A percentile compares a stretch with the other conserved stretches of the same genome.
Conservation (phyloP, 2,113 vertebrate genomes). For the Conger conger region DNA sequence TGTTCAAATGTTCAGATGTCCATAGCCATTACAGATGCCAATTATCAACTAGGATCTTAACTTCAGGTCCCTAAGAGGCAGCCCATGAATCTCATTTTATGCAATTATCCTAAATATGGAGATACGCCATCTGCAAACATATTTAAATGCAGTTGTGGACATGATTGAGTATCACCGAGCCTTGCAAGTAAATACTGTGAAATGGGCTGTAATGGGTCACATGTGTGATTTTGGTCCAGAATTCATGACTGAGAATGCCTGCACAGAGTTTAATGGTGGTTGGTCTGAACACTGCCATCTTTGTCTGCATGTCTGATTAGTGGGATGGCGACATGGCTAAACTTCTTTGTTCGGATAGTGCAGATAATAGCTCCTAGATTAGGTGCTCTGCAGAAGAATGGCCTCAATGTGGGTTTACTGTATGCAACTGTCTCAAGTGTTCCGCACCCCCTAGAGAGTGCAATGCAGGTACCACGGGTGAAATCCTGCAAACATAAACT, state of each 20-base stretch:
- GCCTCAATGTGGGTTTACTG: neutral
- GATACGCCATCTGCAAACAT: slow-evolving; percentile 16
- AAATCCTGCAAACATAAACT: slow-evolving; percentile 44
- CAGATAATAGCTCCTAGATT: slow-evolving; percentile 9
- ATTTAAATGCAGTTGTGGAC: neutral
- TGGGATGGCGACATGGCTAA: neutral
- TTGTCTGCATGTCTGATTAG: slow-evolving; percentile 13
- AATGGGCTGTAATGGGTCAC: slow-evolving; percentile 29
- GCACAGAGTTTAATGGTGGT: neutral
- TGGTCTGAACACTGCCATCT: neutral
- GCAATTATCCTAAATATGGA: slow-evolving; percentile 10
- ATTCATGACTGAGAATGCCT: neutral
- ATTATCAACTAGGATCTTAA: neutral
- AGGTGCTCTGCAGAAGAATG: neutral
- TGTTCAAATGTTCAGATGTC: neutral
- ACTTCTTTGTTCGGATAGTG: neutral
- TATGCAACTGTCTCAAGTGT: neutral
- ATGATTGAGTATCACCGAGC: slow-evolving; percentile 10
- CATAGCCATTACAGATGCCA: neutral
- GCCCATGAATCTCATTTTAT: slow-evolving; percentile 4
- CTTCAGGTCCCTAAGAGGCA: neutral
- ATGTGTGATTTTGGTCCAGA: slow-evolving; percentile 22
- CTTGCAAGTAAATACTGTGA: slow-evolving; percentile 26
- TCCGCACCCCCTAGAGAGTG: neutral
- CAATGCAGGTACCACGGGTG: slow-evolving; percentile 28